Base-by-base conservation (phyloP, 2,888 invertebrate genomes). In the Fissipunctia ypsillon region DNA sequence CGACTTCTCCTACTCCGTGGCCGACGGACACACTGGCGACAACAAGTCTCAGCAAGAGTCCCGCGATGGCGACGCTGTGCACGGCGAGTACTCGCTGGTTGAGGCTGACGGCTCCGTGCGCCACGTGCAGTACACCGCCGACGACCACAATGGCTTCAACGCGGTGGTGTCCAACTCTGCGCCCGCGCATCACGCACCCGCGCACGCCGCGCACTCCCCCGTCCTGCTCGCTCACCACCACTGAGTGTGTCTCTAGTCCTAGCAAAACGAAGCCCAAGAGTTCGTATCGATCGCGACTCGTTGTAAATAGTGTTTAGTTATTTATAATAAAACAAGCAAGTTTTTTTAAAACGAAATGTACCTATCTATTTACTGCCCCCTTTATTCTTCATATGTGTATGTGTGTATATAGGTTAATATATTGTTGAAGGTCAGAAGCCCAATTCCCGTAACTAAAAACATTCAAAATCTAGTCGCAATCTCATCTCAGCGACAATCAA, bases 21-120 rank as follows among this genome's bases (percentile, higher is more conserved):
- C 96, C 75, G 97, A 97, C 82, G 94, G 94, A n/a, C 96, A 97
- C 88, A 95, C 96, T 77, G 97, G 97, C 50, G 97, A 97, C 94
- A 96, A 97, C 92, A 97, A 97, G 93, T 96, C 96, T 80, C 97
- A 97, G 90, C 93, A 95, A 57, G 97, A 97, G 92, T 93, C 94
- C 88, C 95, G 96, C 86, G 96, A 97, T 91, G 97, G 97, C 10
- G 97, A 97, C 88, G 96, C 95, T 70, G 97, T 97, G 83, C 96
- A 97, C 88, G 97, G 97, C 78, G 91, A 92, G 86, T 95, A 95
- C 93, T 91, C 93, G 16, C 90, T 95, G 71, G 68, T 93, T 68
- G 94, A 95, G 89, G 95, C 96, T 73, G 96, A 97, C 88, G 96
- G 96, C 86, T 96, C 97, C 88, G 92, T 96, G 80, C 94, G 97